These are phyloP conservation scores for Laothoe populi DNA, from an alignment of 2,888 invertebrate species.

Conservation along the genomic window DNA sequence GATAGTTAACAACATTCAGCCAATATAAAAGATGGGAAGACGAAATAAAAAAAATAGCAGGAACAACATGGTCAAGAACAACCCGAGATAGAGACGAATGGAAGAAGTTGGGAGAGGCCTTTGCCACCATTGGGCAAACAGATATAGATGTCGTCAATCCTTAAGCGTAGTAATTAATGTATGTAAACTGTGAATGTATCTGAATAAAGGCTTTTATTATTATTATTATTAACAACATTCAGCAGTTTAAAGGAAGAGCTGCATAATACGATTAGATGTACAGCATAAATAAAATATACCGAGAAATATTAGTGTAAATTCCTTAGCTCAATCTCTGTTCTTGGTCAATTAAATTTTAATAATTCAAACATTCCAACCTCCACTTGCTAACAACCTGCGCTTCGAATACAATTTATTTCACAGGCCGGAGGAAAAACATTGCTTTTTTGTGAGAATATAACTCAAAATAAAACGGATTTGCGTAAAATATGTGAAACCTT, in stretches of 20 bases:
- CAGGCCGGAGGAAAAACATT: constrained; percentile 71
- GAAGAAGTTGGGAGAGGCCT: no score
- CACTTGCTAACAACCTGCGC: constrained; percentile 53
- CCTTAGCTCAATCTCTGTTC: constrained; percentile 20
- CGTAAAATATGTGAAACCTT: constrained; percentile 84
- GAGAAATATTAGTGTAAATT: constrained; percentile 11
- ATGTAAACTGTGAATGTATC: no score
- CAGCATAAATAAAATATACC: neutral
- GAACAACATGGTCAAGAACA: no score
- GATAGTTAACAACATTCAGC: no score
- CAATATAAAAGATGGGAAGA: no score
- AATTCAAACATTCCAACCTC: constrained; percentile 52
- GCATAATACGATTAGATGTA: neutral
- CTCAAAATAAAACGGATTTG: constrained; percentile 82
- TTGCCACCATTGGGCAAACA: no score
- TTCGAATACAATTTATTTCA: constrained; percentile 69
- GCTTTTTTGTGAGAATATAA: constrained; percentile 76
- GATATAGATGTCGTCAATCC: no score
- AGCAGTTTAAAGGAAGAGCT: neutral
- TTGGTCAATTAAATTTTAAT: constrained; percentile 50
- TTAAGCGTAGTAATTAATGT: no score
- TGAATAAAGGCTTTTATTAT: neutral
- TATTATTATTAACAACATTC: neutral
- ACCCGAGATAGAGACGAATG: no score
- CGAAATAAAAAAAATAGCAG: no score